Percentiles rank a stretch among this genome's conserved stretches.
These are phyloP conservation scores for Fratercula arctica DNA, from an alignment of 2,797 vertebrate genomes.

Conservation along the genomic window DNA sequence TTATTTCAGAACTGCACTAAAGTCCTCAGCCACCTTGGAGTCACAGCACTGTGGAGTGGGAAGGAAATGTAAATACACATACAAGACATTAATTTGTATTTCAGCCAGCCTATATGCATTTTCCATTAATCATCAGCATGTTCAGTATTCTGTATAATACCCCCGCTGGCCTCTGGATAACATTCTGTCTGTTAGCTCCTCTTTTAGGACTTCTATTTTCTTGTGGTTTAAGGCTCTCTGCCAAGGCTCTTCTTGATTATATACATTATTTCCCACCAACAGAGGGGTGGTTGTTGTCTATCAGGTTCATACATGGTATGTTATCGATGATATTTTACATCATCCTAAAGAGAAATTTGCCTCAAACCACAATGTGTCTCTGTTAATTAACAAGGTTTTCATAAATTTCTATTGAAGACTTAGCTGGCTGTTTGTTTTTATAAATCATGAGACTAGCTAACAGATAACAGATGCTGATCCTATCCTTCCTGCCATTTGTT, in stretches of 20 bases:
- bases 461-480: conserved; percentile 23
- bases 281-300: neutral
- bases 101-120: neutral
- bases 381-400: neutral
- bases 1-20: neutral
- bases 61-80: neutral
- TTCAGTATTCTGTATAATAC: neutral
- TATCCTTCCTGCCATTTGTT: neutral
- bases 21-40: neutral
- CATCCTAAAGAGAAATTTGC: neutral
- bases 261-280: neutral
- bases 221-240: neutral
- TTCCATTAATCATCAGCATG: neutral
- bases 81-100: neutral
- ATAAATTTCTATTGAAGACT: neutral
- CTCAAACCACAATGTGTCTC: neutral
- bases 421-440: conserved; percentile 14
- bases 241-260: neutral
- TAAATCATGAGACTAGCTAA: conserved; percentile 10
- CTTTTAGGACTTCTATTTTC: neutral
- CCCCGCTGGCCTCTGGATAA: neutral
- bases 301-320: neutral
- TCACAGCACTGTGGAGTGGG: neutral
- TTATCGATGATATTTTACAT: neutral
- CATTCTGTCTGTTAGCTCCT: neutral